Conservation (phyloP, 2,113 vertebrate species). For the Poecile atricapillus region DNA sequence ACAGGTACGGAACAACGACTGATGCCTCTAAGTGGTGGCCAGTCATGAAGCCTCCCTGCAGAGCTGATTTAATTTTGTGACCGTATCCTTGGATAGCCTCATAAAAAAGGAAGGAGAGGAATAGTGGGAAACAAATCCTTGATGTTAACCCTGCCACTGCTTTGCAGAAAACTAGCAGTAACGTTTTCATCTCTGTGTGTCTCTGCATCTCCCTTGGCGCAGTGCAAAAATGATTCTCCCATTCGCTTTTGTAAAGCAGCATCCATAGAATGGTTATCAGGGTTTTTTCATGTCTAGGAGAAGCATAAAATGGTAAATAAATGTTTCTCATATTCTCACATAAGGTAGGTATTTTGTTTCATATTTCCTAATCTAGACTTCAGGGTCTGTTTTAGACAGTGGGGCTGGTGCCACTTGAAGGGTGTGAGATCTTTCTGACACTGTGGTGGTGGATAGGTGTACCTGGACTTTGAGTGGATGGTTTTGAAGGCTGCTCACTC, state of each 20-base stretch:
- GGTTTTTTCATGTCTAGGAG: not conserved
- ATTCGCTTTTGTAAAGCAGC: not conserved
- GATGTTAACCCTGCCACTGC: not conserved
- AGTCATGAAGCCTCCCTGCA: not conserved
- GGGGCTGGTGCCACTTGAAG: not conserved
- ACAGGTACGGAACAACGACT: not conserved
- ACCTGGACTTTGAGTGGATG: not conserved
- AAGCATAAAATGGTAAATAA: not conserved
- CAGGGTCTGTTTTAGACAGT: not conserved
- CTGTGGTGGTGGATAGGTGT: no score
- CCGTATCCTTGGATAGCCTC: not conserved
- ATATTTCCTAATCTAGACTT: not conserved
- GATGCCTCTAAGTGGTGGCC: not conserved
- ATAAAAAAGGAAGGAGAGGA: not conserved
- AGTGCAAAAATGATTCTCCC: not conserved
- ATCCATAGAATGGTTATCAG: not conserved
- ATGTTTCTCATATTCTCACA: not conserved
- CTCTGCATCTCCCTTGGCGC: not conserved
- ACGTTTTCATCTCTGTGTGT: not conserved
- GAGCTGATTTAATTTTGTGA: not conserved
- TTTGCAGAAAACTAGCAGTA: not conserved
- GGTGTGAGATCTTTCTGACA: not conserved
- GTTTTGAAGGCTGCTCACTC: not conserved
- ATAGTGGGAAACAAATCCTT: not conserved
- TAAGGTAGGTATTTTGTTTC: not conserved